Evolutionary conservation across 1,140 invertebrate species (phyloP).

Genomic region (Dendroctonus ponderosae): DNA sequence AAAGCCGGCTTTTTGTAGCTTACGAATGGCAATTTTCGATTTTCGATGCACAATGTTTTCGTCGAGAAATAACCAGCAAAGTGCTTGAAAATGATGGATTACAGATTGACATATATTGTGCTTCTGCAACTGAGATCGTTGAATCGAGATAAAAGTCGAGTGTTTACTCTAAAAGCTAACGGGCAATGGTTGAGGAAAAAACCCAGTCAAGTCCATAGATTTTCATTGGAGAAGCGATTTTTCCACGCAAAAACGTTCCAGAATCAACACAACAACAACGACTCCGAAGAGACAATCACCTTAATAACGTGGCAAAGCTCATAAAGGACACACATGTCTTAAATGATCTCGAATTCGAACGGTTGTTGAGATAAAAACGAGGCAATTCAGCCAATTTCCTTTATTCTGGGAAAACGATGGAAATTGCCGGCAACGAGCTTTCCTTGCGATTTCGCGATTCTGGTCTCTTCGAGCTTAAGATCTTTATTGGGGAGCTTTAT

Average conservation of each 20-base stretch:
- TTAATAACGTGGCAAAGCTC: conserved; percentile 4
- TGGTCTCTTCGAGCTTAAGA: conserved; percentile 16
- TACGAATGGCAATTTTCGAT: not conserved
- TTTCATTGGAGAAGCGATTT: not conserved
- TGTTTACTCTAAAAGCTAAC: too few relatives aligned
- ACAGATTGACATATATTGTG: too few relatives aligned
- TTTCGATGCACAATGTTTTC: not conserved
- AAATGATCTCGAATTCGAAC: conserved; percentile 6
- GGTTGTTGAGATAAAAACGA: conserved; percentile 12
- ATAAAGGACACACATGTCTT: conserved; percentile 17
- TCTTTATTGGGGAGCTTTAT: conserved; percentile 25
- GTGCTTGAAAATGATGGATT: too few relatives aligned
- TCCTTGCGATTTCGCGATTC: conserved; percentile 20
- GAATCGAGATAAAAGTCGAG: too few relatives aligned
- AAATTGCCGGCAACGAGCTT: conserved; percentile 24
- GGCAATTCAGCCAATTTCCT: conserved; percentile 24
- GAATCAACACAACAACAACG: conserved; percentile 1
- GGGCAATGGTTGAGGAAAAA: too few relatives aligned
- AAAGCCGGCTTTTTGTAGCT: not conserved
- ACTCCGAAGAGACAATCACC: conserved; percentile 6
- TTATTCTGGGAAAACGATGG: conserved; percentile 18
- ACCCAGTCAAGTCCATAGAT: not conserved
- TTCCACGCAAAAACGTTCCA: not conserved
- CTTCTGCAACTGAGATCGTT: too few relatives aligned
- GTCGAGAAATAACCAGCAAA: not conserved